phyloP scores from a whole-genome alignment of 2,113 vertebrate genomes.

The Syngnathus scovelli region DNA sequence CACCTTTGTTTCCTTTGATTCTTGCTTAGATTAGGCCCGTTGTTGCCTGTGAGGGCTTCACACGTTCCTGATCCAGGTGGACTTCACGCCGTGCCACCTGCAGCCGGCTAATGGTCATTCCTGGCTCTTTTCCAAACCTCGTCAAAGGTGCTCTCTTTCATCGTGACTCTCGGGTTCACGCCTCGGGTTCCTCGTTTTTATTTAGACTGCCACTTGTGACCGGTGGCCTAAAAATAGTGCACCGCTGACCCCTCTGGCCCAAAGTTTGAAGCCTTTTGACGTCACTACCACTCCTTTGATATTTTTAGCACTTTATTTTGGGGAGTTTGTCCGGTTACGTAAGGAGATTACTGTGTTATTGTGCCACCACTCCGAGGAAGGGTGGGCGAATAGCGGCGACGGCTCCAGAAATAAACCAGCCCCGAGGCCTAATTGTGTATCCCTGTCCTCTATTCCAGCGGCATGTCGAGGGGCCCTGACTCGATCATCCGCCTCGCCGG shows the following conservation, averaged over 20 bases:
- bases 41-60: neutral
- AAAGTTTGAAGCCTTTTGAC: conserved; percentile 35
- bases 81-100: conserved; percentile 51
- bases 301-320: conserved; percentile 63
- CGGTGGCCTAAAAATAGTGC: conserved; percentile 66
- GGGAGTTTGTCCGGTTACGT: conserved; percentile 60
- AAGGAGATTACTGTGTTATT: conserved; percentile 71
- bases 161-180: conserved; percentile 55
- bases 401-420: conserved; percentile 67
- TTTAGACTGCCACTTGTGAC: conserved; percentile 54
- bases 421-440: conserved; percentile 67
- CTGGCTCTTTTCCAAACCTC: conserved; percentile 60
- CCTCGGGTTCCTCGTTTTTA: conserved; percentile 47
- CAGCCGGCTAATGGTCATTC: conserved; percentile 61
- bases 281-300: conserved; percentile 44
- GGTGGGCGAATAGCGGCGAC: conserved; percentile 25
- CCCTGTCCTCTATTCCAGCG: conserved; percentile 63
- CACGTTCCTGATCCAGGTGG: conserved; percentile 34
- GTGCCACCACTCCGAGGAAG: conserved; percentile 30
- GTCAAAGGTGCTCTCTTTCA: conserved; percentile 53
- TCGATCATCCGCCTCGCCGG: conserved; percentile 73
- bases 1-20: too few relatives aligned
- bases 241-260: conserved; percentile 42
- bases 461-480: conserved; percentile 69
- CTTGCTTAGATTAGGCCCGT: neutral